Evolutionary conservation across 2,888 invertebrate genomes (phyloP).

Genomic region (Leptinotarsa tumamoca): DNA sequence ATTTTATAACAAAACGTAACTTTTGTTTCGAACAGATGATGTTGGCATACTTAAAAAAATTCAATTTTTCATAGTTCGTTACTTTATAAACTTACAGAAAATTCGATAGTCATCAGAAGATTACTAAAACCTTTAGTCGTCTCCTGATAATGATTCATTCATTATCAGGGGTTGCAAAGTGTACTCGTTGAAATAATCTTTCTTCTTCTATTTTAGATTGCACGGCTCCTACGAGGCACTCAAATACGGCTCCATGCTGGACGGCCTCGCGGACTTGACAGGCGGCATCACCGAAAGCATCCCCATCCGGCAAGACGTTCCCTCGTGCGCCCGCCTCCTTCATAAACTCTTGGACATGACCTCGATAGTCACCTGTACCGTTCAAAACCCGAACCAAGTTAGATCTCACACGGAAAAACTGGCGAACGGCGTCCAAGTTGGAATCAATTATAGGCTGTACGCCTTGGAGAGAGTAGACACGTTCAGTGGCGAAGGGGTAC

Average conservation of each 20-base stretch:
- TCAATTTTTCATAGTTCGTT: too few species aligned
- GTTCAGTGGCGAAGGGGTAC: conserved; percentile 77
- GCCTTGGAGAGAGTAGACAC: conserved; percentile 81
- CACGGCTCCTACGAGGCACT: conserved; percentile 94
- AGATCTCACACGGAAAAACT: conserved; percentile 70
- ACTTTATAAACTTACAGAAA: too few species aligned
- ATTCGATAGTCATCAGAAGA: too few species aligned
- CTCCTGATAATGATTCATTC: too few species aligned
- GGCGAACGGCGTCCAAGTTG: conserved; percentile 77
- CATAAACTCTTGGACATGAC: conserved; percentile 82
- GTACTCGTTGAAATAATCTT: neutral
- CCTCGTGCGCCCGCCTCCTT: conserved; percentile 75
- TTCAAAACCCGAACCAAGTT: conserved; percentile 70
- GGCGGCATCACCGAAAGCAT: conserved; percentile 91
- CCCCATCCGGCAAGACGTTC: conserved; percentile 77
- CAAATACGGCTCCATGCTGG: conserved; percentile 89
- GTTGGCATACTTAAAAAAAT: too few species aligned
- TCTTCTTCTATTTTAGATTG: conserved; percentile 70
- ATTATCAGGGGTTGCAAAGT: too few species aligned
- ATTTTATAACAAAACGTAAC: neutral
- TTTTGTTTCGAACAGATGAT: neutral
- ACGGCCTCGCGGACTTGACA: conserved; percentile 88
- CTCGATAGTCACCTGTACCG: conserved; percentile 85
- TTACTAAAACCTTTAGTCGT: too few species aligned
- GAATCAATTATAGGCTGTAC: conserved; percentile 83